phyloP scores from a whole-genome alignment of 1,140 invertebrate genomes.

The Saccostrea echinata region DNA sequence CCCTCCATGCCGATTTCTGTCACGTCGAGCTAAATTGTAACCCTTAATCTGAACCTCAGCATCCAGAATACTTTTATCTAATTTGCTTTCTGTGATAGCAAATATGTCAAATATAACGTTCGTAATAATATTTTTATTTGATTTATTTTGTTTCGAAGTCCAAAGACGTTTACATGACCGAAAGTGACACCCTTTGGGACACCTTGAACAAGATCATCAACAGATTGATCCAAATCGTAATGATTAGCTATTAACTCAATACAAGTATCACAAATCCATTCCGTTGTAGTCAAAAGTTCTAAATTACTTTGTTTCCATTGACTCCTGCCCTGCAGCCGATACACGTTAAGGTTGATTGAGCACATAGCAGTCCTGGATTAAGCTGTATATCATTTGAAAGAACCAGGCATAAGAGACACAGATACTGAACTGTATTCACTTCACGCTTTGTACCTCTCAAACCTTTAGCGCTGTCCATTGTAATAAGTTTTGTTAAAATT shows the following conservation, averaged over 20 bases:
- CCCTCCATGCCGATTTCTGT: conserved; percentile 46
- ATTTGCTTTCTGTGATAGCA: conserved; percentile 45
- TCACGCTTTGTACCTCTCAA: no score
- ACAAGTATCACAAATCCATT: not conserved
- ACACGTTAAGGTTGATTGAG: not conserved
- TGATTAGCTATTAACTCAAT: not conserved
- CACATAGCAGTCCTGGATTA: not conserved
- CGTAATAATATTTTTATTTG: conserved; percentile 36
- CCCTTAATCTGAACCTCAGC: no score
- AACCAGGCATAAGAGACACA: no score
- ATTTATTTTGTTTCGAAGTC: conserved; percentile 40
- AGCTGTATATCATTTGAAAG: no score
- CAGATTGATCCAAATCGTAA: not conserved
- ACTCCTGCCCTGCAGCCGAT: not conserved
- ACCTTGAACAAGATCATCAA: not conserved
- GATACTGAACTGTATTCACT: not conserved
- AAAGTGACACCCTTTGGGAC: no score
- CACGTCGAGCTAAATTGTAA: no score
- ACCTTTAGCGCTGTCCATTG: no score
- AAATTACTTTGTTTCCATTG: not conserved
- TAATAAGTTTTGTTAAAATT: no score
- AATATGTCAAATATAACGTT: conserved; percentile 46
- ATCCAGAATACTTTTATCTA: conserved; percentile 34
- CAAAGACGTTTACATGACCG: no score
- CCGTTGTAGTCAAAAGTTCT: not conserved